These are phyloP conservation scores for Ochropleura plecta DNA, from an alignment of 2,888 invertebrate species.

Conservation along the genomic window DNA sequence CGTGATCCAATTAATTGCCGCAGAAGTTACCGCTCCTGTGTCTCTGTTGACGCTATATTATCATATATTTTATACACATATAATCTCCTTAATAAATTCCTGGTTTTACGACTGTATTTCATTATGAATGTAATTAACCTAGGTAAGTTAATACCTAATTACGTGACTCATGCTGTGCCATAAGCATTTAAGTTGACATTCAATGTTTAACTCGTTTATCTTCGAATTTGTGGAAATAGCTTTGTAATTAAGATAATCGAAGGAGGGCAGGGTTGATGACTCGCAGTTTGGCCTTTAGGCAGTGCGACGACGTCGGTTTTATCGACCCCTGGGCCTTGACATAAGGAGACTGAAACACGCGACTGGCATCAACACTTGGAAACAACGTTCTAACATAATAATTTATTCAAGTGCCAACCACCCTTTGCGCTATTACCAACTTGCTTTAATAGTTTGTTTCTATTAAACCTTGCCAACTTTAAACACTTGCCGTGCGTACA, in stretches of 20 bases:
- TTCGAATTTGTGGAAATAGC: conserved; percentile 67
- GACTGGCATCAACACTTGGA: conserved; percentile 66
- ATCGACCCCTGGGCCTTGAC: conserved; percentile 75
- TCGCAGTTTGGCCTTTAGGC: conserved; percentile 68
- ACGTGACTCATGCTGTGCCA: conserved; percentile 45
- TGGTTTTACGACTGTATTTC: conserved; percentile 14
- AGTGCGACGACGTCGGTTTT: conserved; percentile 70
- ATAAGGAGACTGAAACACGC: conserved; percentile 75
- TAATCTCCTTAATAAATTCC: conserved; percentile 35
- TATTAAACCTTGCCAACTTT: conserved; percentile 55
- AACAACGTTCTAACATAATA: conserved; percentile 53
- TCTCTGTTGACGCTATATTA: conserved; percentile 1
- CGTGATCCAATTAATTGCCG: conserved; percentile 61
- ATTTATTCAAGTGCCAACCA: conserved; percentile 60
- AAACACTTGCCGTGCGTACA: conserved; percentile 24
- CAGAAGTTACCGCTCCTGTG: conserved; percentile 31
- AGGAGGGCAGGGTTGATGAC: conserved; percentile 80
- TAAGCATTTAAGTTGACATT: conserved; percentile 44
- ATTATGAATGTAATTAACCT: conserved; percentile 10
- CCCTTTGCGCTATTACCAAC: conserved; percentile 32
- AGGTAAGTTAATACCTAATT: conserved; percentile 16
- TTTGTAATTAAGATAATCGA: conserved; percentile 76
- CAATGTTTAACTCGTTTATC: conserved; percentile 53
- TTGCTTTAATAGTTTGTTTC: conserved; percentile 34
- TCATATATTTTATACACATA: conserved; percentile 25